Evolutionary conservation across 2,888 invertebrate genomes (phyloP), one percentile per base, ranked within the genome.

Genomic region (Phengaris arion): DNA sequence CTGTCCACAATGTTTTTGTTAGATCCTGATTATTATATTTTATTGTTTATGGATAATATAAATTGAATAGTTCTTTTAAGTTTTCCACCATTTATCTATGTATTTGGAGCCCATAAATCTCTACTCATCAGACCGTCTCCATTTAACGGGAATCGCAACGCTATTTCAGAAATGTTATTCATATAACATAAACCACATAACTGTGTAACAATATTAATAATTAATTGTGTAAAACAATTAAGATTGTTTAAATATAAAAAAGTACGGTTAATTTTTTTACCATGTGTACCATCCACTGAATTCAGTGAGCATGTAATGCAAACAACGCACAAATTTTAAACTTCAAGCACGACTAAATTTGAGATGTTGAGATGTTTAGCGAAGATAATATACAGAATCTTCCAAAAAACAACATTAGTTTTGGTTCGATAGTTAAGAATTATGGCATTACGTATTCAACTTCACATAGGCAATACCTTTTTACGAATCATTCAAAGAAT

Each of bases 401-500:
- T 15, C 70, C 70, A 70, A 22, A 51, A 48, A 54, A 72, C 35
- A 72, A 52, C 52, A 72, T 72, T 68, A 64, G 75, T 75, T 75
- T 48, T 57, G 75, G 75, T 75, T 75, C 70, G 70, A 70, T 70
- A 75, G 75, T 75, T 69, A 69, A 68, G 68, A 57, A 51, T 57
- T 68, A 69, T 75, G 69, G 68, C 15, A 75, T 68, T 54, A 70
- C 74, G 22, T 75, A 59, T 69, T 59, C 73, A 70, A 54, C 59
- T 59, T 59, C 76, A 76, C 76, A 54, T 64, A 77, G 59, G 45
- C 22, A 64, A 64, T 64, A 64, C 64, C 69, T 75, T 76, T 74
- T 77, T 89, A 89, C 88, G 86, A 85, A 82, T 76, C 79, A 82
- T 82, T 84, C 75, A 76, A 85, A 81, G 82, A 81, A 82, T 80